These are phyloP conservation scores for Julus scandinavius DNA, from an alignment of 2,888 invertebrate species.

Conservation along the genomic window DNA sequence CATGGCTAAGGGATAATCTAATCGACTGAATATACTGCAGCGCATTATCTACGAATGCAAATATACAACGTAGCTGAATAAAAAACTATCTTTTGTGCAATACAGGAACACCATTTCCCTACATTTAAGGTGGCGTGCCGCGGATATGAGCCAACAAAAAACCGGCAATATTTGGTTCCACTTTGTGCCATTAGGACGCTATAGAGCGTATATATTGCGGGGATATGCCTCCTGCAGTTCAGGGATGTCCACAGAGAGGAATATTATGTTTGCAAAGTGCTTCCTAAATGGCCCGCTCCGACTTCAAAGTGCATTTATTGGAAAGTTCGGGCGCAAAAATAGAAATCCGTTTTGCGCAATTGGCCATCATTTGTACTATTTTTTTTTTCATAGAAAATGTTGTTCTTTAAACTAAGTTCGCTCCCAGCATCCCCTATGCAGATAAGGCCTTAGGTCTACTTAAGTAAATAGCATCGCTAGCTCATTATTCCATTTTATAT, in stretches of 20 bases:
- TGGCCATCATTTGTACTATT: neutral
- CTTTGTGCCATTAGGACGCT: neutral
- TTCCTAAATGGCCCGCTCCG: conserved; percentile 24
- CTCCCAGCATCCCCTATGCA: neutral
- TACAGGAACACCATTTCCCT: neutral
- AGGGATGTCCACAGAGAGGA: neutral
- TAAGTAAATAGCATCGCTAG: conserved; percentile 48
- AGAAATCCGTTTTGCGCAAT: conserved; percentile 43
- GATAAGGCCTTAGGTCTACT: conserved; percentile 39
- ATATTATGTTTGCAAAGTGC: conserved; percentile 22
- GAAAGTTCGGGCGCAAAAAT: conserved; percentile 9
- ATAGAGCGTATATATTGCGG: neutral
- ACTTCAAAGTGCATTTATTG: conserved; percentile 35
- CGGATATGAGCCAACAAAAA: conserved; percentile 15
- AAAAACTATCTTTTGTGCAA: neutral
- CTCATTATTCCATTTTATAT: conserved; percentile 39
- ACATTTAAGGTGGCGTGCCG: neutral
- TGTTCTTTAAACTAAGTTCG: neutral
- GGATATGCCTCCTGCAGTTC: neutral
- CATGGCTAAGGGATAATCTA: neutral
- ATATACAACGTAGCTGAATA: neutral
- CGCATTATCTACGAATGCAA: neutral
- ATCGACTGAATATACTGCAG: neutral
- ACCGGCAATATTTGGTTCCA: conserved; percentile 11
- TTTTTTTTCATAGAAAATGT: neutral